phyloP scores from a whole-genome alignment of 2,888 invertebrate species.

The Zootermopsis nevadensis region DNA sequence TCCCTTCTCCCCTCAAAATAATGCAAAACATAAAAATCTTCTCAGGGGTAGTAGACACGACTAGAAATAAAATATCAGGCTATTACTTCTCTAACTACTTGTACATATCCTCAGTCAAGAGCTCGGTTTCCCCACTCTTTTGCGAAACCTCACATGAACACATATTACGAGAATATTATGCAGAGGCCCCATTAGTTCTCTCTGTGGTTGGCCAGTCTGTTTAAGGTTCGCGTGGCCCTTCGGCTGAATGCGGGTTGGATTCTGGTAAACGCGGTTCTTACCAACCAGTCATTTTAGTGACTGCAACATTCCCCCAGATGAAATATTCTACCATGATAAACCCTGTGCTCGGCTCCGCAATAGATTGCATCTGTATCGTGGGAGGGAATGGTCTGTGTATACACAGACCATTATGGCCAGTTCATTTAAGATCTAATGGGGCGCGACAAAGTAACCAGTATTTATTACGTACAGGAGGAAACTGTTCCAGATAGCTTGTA shows the following conservation, averaged over 20 bases:
- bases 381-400: background rate
- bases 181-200: no score
- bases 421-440: constrained; percentile 37
- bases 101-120: background rate
- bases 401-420: constrained; percentile 22
- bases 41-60: background rate
- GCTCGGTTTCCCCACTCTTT: background rate
- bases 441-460: constrained; percentile 39
- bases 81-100: background rate
- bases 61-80: background rate
- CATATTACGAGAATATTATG: background rate
- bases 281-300: no score
- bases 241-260: no score
- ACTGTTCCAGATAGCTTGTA: background rate
- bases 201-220: no score
- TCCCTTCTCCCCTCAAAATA: no score
- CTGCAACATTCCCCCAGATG: no score
- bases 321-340: no score
- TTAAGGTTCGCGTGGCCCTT: no score
- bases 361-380: background rate
- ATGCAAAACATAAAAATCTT: background rate
- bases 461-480: constrained; percentile 3
- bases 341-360: background rate
- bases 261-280: no score
- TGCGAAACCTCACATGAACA: background rate